phyloP scores from a whole-genome alignment of 30 jellyfish, hydroid and myxozoan species.

The Chironex yamaguchii region DNA sequence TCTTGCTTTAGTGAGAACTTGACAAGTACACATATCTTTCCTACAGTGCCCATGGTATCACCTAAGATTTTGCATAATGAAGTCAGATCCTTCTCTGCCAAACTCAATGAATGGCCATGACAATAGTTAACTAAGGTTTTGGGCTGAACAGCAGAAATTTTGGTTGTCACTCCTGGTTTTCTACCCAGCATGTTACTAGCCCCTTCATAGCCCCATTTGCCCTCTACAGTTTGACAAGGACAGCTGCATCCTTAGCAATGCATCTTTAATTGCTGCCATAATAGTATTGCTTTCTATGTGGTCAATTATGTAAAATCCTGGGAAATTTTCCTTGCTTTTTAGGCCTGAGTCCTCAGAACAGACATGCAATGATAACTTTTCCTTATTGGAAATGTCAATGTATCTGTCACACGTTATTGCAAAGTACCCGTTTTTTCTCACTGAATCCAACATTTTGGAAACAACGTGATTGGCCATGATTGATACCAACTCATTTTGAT shows the following conservation, averaged over 20 bases:
- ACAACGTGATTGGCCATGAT: slow-evolving; percentile 43
- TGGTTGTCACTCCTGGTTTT: slow-evolving; percentile 80
- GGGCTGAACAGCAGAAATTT: slow-evolving; percentile 64
- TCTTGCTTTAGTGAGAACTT: slow-evolving; percentile 77
- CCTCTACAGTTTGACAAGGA: slow-evolving; percentile 73
- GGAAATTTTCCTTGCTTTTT: slow-evolving; percentile 62
- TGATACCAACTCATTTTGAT: slow-evolving; percentile 36
- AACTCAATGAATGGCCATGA: slow-evolving; percentile 80
- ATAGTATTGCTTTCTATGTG: slow-evolving; percentile 68
- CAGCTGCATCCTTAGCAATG: slow-evolving; percentile 63
- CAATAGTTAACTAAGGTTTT: slow-evolving; percentile 72
- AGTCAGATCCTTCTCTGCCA: slow-evolving; percentile 67
- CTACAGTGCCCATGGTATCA: slow-evolving; percentile 65
- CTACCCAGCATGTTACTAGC: slow-evolving; percentile 85
- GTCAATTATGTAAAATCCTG: slow-evolving; percentile 66
- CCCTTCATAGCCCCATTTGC: slow-evolving; percentile 74
- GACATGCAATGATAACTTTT: slow-evolving; percentile 50
- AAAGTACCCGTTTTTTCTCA: slow-evolving; percentile 28
- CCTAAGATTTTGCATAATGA: slow-evolving; percentile 49
- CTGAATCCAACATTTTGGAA: slow-evolving; percentile 14
- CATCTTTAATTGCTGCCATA: slow-evolving; percentile 68
- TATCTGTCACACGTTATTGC: slow-evolving; percentile 76
- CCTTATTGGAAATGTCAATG: slow-evolving; percentile 68
- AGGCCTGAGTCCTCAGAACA: slow-evolving; percentile 56
- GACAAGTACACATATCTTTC: slow-evolving; percentile 56